Base-by-base conservation (phyloP, 2,797 vertebrate genomes). In the Alexandromys oeconomus region DNA sequence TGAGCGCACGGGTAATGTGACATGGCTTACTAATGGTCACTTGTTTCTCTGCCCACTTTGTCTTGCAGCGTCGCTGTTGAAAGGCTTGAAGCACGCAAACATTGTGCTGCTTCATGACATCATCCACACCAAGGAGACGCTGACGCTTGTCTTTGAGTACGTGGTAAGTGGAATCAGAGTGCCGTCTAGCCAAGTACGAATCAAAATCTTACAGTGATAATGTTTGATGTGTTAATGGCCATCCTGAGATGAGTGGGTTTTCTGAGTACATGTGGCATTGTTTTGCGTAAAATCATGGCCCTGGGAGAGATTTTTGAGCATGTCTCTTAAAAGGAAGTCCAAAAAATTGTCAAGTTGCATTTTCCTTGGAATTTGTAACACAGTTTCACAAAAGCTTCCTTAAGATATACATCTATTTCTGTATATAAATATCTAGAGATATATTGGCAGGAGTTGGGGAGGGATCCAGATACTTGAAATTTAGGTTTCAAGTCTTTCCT, bases 51-150 rank as follows among this genome's bases (percentile, higher is more conserved):
- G 48, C 98, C 27, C 91, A 37, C 91, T 98, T 98, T 98, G 4
- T 97, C 98, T 98, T 98, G 91, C 98, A 99, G 99, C 99, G 6
- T 99, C 99, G 98, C 99, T 99, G 87, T 98, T 99, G 97, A 99
- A 99, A 98, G 99, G 99, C 98, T 96, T 99, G 95, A 99, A 99
- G 97, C 99, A 99, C 71, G 96, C 98, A 11, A 99, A 99, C 96
- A 99, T 99, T 37, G 99, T 99, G 89, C 98, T 99, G 94, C 99
- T 99, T 94, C 99, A 99, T 96, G 99, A 99, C 97, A 99, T 99
- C 98, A 99, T 99, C 97, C 99, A 99, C 95, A 99, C 99, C 86
- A 99, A 99, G 98, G 99, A 99, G 95, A 99, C 99, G 0, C 97
- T 99, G 98, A 99, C 99, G 8, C 99, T 99, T 82, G 99, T 99